Percentiles rank a stretch among this genome's conserved stretches.
Evolutionary conservation across 2,113 vertebrate genomes (phyloP).

Genomic region (Protobothrops flavoviridis): DNA sequence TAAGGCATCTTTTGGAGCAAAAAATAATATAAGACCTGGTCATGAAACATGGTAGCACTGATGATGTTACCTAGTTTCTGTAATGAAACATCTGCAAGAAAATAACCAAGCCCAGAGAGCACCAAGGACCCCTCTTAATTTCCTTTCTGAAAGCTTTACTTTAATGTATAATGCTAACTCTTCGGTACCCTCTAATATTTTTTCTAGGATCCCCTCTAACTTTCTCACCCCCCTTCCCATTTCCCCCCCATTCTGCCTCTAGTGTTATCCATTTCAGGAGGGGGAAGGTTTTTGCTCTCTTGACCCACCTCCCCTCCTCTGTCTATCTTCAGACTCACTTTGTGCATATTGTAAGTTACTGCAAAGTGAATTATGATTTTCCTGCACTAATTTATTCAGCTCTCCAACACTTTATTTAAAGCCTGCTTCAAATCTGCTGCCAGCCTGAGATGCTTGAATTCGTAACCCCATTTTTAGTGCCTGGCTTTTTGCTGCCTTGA

Average conservation of each 20-base stretch:
- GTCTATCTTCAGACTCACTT: background rate
- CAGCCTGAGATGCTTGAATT: background rate
- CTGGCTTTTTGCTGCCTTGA: slow-evolving; percentile 1
- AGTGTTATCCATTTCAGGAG: background rate
- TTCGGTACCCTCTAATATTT: background rate
- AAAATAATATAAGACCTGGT: no score
- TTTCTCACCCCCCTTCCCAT: background rate
- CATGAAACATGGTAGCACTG: no score
- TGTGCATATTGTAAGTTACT: background rate
- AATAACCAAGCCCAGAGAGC: background rate
- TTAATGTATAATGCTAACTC: background rate
- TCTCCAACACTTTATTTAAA: background rate
- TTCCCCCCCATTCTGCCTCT: background rate
- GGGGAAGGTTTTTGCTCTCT: background rate
- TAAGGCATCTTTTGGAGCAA: no score
- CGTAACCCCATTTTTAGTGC: background rate
- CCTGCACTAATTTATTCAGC: background rate
- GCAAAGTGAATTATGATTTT: background rate
- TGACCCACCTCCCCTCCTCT: background rate
- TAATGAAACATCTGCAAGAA: background rate
- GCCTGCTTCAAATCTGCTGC: background rate
- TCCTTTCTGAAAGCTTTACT: background rate
- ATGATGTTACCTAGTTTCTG: background rate
- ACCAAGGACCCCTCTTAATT: background rate
- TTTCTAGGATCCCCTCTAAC: background rate